Conservation (phyloP, 2,888 invertebrate genomes). For the Plebejus melissa region DNA sequence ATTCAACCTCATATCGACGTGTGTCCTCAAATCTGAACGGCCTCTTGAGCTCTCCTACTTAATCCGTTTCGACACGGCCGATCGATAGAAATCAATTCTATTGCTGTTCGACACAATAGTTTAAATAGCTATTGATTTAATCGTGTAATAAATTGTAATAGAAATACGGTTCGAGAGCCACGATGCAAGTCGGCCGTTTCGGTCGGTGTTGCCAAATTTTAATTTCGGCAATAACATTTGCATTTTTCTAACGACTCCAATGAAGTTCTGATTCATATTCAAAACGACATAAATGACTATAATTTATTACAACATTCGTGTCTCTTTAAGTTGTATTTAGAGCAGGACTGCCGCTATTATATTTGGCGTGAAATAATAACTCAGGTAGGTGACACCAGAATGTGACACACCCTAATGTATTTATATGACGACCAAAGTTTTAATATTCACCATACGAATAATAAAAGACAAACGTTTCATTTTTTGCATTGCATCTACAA, state of each 20-base stretch:
- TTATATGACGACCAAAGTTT: too few relatives aligned
- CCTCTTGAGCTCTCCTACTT: background rate
- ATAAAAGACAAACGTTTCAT: too few relatives aligned
- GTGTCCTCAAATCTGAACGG: background rate
- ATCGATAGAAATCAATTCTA: constrained; percentile 11
- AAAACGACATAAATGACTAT: constrained; percentile 50
- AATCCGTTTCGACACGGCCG: constrained; percentile 8
- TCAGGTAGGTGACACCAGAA: background rate
- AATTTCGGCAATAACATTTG: constrained; percentile 55
- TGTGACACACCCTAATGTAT: background rate
- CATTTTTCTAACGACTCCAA: constrained; percentile 63
- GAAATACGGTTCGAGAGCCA: constrained; percentile 29
- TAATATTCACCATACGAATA: too few relatives aligned
- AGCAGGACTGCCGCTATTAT: constrained; percentile 37
- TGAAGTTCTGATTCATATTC: constrained; percentile 58
- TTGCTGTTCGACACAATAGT: constrained; percentile 1
- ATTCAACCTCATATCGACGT: constrained; percentile 9
- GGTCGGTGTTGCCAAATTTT: constrained; percentile 48
- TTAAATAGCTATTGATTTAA: constrained; percentile 14
- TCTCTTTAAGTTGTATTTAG: constrained; percentile 54
- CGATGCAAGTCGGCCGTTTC: constrained; percentile 30
- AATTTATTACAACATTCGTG: constrained; percentile 65
- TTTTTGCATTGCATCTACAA: too few relatives aligned
- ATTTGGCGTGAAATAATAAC: constrained; percentile 4
- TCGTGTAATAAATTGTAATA: constrained; percentile 22